Percentiles rank a stretch among this genome's conserved stretches.
Conservation (phyloP, 2,113 vertebrate genomes). For the Paralichthys olivaceus region DNA sequence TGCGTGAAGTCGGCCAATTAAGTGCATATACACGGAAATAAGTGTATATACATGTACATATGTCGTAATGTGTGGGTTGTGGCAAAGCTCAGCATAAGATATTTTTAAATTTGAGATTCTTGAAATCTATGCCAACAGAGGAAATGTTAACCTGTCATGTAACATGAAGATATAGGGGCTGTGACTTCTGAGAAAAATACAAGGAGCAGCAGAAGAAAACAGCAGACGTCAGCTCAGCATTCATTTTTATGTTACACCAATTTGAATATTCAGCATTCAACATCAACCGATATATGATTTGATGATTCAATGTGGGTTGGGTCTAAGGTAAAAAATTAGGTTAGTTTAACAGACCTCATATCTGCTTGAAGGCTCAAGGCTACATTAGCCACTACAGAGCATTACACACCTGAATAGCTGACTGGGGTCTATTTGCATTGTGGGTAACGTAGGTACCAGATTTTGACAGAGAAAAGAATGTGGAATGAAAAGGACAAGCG, state of each 20-base stretch:
- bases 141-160: not conserved
- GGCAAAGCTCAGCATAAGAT: not conserved
- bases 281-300: too few relatives aligned
- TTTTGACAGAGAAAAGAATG: too few relatives aligned
- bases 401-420: too few relatives aligned
- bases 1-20: not conserved
- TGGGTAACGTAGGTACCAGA: too few relatives aligned
- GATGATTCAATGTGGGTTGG: not conserved
- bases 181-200: not conserved
- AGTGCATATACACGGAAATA: not conserved
- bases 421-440: too few relatives aligned
- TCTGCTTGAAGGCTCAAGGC: too few relatives aligned
- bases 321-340: too few relatives aligned
- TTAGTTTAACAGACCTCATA: too few relatives aligned
- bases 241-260: not conserved
- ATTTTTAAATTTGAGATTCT: not conserved
- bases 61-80: conserved; percentile 4
- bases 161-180: not conserved
- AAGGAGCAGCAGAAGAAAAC: not conserved
- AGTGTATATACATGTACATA: not conserved
- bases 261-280: too few relatives aligned
- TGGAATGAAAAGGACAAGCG: too few relatives aligned
- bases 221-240: not conserved
- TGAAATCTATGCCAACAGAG: not conserved
- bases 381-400: too few relatives aligned